Evolutionary conservation across 2,888 invertebrate species (phyloP).

Genomic region (Hirtodrosophila duncani): DNA sequence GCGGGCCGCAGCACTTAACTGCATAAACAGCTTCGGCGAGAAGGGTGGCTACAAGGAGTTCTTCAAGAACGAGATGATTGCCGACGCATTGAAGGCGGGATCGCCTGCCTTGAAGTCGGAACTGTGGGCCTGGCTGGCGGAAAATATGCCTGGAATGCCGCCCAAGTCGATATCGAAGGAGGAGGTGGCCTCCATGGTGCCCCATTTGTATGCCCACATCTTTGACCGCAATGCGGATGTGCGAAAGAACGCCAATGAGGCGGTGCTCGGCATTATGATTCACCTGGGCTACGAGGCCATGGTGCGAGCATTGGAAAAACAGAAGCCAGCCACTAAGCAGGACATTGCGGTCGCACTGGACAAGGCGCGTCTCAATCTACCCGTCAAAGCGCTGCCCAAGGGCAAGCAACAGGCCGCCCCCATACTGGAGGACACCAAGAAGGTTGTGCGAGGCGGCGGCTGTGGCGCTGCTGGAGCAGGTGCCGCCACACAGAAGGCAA

Average conservation of each 20-base stretch:
- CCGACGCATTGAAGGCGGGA: conserved; percentile 90
- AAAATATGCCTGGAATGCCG: conserved; percentile 86
- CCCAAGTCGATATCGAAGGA: conserved; percentile 87
- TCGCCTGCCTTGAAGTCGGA: conserved; percentile 90
- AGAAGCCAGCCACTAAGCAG: conserved; percentile 85
- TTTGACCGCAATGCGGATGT: conserved; percentile 96
- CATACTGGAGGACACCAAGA: conserved; percentile 79
- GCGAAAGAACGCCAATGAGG: conserved; percentile 92
- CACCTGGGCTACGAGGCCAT: conserved; percentile 86
- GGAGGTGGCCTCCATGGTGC: conserved; percentile 88
- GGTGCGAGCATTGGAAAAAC: conserved; percentile 77
- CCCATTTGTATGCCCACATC: conserved; percentile 87
- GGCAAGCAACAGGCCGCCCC: conserved; percentile 81
- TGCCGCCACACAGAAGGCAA: conserved; percentile 43
- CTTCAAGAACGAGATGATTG: conserved; percentile 92
- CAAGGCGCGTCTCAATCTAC: conserved; percentile 90
- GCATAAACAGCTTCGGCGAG: conserved; percentile 91
- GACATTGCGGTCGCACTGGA: conserved; percentile 89
- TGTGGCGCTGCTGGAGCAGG: conserved; percentile 37
- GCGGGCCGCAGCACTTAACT: conserved; percentile 87
- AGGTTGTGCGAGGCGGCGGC: conserved; percentile 73
- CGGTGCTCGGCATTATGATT: conserved; percentile 94
- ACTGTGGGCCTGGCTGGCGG: conserved; percentile 91
- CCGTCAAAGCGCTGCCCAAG: conserved; percentile 86
- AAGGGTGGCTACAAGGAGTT: conserved; percentile 89